These are phyloP conservation scores for Pyrgus malvae DNA, from an alignment of 2,888 invertebrate species.

Conservation along the genomic window DNA sequence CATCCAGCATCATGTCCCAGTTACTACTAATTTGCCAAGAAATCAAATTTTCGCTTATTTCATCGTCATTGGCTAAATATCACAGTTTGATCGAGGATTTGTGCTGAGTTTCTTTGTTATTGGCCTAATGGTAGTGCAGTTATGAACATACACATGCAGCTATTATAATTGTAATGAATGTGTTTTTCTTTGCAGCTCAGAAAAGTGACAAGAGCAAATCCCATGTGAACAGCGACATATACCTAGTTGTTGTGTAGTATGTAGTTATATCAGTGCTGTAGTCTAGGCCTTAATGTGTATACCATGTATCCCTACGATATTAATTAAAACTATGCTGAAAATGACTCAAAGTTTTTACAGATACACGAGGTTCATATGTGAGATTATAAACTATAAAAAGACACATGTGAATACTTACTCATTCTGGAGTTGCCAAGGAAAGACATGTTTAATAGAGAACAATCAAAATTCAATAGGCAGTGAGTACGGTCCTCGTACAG, in stretches of 20 bases:
- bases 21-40: slow-evolving; percentile 12
- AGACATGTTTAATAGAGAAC: slow-evolving; percentile 49
- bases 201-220: slow-evolving; percentile 62
- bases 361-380: slow-evolving; percentile 63
- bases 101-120: background rate
- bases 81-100: background rate
- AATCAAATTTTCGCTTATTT: slow-evolving; percentile 13
- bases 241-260: slow-evolving; percentile 31
- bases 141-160: slow-evolving; percentile 20
- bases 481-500: slow-evolving; percentile 40
- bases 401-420: slow-evolving; percentile 53
- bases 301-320: slow-evolving; percentile 40
- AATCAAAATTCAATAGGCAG: slow-evolving; percentile 34
- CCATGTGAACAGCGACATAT: slow-evolving; percentile 52
- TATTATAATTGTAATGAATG: slow-evolving; percentile 17
- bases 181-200: slow-evolving; percentile 60
- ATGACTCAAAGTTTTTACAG: slow-evolving; percentile 74
- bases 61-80: slow-evolving; percentile 17
- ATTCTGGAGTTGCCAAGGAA: slow-evolving; percentile 51
- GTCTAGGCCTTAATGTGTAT: slow-evolving; percentile 50
- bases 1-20: slow-evolving; percentile 6
- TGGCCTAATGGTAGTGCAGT: background rate
- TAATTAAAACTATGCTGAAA: slow-evolving; percentile 73
- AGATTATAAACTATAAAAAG: slow-evolving; percentile 48
- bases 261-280: slow-evolving; percentile 42